Evolutionary conservation across 2,797 vertebrate genomes (phyloP).

Genomic region (Rallus crepitans): DNA sequence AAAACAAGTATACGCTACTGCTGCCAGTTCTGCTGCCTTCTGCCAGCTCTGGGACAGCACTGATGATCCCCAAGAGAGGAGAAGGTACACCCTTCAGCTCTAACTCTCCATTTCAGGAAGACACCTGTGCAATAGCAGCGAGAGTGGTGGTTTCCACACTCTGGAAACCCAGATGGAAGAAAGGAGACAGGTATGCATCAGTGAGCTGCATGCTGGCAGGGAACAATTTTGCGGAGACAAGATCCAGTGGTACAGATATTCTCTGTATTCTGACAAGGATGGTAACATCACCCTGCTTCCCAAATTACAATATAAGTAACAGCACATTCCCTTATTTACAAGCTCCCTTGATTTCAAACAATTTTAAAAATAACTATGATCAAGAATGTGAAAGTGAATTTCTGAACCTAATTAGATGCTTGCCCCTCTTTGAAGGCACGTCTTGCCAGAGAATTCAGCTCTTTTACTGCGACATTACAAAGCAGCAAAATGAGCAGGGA

Average conservation of each 20-base stretch:
- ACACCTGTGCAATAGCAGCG: accelerated
- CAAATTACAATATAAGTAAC: neutral
- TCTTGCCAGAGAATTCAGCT: neutral
- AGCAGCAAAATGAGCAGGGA: neutral
- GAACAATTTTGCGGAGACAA: neutral
- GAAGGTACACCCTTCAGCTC: neutral
- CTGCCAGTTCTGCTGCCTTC: neutral
- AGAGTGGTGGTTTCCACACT: neutral
- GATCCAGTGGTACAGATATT: neutral
- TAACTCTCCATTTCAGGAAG: neutral
- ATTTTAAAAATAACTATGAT: neutral
- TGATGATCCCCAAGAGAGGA: neutral
- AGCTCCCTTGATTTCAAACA: neutral
- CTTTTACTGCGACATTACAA: neutral
- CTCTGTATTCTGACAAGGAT: neutral
- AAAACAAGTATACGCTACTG: accelerated
- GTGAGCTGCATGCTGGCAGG: neutral
- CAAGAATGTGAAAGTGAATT: neutral
- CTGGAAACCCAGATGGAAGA: neutral
- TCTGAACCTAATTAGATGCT: neutral
- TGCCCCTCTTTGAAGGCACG: neutral
- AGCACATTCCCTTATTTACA: neutral
- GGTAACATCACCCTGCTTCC: neutral
- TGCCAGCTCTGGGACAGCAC: neutral
- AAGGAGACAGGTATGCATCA: neutral